These are phyloP conservation scores for Alosa sapidissima DNA, from an alignment of 2,797 vertebrate species.

Conservation along the genomic window DNA sequence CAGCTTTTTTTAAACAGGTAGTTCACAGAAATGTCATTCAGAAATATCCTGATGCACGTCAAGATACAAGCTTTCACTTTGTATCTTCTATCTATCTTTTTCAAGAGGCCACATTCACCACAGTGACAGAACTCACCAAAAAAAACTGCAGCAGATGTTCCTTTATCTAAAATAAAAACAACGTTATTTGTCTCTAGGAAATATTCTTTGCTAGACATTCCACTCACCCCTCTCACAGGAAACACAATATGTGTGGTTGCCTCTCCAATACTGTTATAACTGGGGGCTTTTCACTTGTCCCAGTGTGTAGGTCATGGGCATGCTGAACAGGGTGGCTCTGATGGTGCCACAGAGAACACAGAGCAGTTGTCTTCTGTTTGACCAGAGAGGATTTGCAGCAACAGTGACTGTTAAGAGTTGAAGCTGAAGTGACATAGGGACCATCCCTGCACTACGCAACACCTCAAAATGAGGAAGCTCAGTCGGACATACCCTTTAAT, in stretches of 20 bases:
- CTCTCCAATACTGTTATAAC: not conserved
- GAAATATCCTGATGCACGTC: not conserved
- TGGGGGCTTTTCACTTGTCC: not conserved
- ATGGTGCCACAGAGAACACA: not conserved
- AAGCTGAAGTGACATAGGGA: slow-evolving; percentile 43
- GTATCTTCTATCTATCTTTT: not conserved
- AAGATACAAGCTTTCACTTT: not conserved
- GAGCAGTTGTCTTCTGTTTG: slow-evolving; percentile 3
- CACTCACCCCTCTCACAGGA: not conserved
- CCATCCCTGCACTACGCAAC: slow-evolving; percentile 56
- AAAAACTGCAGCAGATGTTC: not conserved
- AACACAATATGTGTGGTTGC: not conserved
- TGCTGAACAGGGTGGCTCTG: not conserved
- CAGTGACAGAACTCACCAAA: not conserved
- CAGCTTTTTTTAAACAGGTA: too few relatives aligned
- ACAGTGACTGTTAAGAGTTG: slow-evolving; percentile 21
- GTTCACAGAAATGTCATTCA: too few relatives aligned
- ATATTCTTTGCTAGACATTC: not conserved
- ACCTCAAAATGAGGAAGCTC: slow-evolving; percentile 76
- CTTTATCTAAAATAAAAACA: not conserved
- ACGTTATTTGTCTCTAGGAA: not conserved
- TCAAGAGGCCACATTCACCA: not conserved
- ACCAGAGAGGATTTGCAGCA: not conserved
- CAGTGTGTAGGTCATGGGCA: not conserved
- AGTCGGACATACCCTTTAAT: not conserved